Percentiles rank a stretch among this genome's conserved stretches.
Conservation (phyloP, 30 jellyfish, hydroid and myxozoan species). For the Chrysaora quinquecirrha region DNA sequence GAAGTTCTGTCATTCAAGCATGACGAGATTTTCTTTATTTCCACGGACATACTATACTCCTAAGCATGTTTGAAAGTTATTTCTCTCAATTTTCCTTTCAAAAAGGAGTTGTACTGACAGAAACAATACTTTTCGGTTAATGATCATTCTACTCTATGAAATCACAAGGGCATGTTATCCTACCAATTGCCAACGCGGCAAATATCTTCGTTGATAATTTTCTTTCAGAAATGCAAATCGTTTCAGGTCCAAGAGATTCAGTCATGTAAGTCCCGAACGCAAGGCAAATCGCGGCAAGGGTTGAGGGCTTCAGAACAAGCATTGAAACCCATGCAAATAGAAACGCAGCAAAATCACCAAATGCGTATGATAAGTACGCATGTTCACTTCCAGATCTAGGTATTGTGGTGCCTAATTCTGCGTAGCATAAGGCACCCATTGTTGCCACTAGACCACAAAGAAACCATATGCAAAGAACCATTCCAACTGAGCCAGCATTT, state of each 20-base stretch:
- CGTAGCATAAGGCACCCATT: conserved; percentile 74
- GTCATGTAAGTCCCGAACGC: conserved; percentile 61
- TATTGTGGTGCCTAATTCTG: conserved; percentile 76
- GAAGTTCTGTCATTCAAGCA: no score
- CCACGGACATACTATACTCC: no score
- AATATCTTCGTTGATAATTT: conserved; percentile 49
- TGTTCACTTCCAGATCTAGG: conserved; percentile 76
- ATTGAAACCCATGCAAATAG: conserved; percentile 60
- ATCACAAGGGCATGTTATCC: no score
- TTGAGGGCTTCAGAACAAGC: conserved; percentile 56
- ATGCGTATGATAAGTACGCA: conserved; percentile 50
- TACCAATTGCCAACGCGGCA: conserved; percentile 91
- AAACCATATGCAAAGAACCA: conserved; percentile 72
- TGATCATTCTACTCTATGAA: no score
- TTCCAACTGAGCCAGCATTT: conserved; percentile 64
- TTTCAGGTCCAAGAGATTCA: conserved; percentile 32
- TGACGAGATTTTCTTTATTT: no score
- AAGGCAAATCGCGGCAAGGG: conserved; percentile 72
- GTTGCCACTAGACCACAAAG: conserved; percentile 74
- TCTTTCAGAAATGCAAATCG: conserved; percentile 18
- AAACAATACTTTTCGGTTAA: no score
- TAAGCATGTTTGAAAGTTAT: no score
- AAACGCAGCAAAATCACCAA: conserved; percentile 56
- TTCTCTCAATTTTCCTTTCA: no score
- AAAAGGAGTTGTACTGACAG: no score